Evolutionary conservation across 1,140 invertebrate species (phyloP).

Genomic region (Drosophila varians): DNA sequence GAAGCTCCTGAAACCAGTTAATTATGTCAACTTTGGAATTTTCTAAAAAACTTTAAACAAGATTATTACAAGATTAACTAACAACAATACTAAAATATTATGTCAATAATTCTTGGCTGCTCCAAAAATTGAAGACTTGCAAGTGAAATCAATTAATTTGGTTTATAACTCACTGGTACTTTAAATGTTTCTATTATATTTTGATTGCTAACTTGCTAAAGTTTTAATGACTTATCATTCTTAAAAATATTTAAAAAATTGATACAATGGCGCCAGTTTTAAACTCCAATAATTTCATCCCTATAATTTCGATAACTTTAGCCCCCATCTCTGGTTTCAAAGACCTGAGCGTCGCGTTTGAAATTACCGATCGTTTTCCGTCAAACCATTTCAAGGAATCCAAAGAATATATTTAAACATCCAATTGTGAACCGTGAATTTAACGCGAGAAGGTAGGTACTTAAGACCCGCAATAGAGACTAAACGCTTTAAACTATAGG

Average conservation of each 20-base stretch:
- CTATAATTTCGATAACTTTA: not conserved
- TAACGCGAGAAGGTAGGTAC: conserved; percentile 23
- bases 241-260: not conserved
- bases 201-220: not conserved
- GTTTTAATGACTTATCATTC: not conserved
- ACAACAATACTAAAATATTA: too few relatives aligned
- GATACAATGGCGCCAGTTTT: not conserved
- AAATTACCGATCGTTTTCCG: conserved; percentile 26
- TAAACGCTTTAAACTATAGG: conserved; percentile 8
- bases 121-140: too few relatives aligned
- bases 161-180: too few relatives aligned
- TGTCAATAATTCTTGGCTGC: too few relatives aligned
- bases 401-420: not conserved
- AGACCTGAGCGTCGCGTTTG: not conserved
- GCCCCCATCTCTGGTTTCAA: not conserved
- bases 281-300: not conserved
- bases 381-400: not conserved
- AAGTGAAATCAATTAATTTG: too few relatives aligned
- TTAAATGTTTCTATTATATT: not conserved
- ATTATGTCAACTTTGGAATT: too few relatives aligned
- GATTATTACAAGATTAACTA: too few relatives aligned
- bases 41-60: too few relatives aligned
- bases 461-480: not conserved
- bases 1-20: too few relatives aligned
- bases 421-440: not conserved